These are phyloP conservation scores for Melanargia galathea DNA, from an alignment of 2,888 invertebrate species.

Conservation along the genomic window DNA sequence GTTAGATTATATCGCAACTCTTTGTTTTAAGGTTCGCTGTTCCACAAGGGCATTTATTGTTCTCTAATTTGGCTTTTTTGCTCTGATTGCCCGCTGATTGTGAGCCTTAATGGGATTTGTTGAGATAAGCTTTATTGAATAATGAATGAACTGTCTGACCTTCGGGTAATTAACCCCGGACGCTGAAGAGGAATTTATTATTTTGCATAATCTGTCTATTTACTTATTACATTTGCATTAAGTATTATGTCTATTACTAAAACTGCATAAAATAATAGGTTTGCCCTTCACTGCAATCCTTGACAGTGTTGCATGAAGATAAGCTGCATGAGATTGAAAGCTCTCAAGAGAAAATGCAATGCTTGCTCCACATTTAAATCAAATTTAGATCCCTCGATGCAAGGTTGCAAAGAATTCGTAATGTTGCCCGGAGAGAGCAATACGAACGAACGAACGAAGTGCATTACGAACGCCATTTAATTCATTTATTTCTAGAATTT, in stretches of 20 bases:
- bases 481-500: slow-evolving; percentile 1
- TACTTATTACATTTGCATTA: neutral
- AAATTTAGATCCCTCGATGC: neutral
- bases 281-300: no score
- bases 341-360: neutral
- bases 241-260: neutral
- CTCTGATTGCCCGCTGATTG: slow-evolving; percentile 23
- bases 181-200: neutral
- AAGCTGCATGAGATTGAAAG: neutral
- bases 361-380: neutral
- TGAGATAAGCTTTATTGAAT: slow-evolving; percentile 19
- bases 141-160: slow-evolving; percentile 13
- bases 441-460: neutral
- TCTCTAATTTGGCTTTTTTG: slow-evolving; percentile 36
- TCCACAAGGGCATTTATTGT: slow-evolving; percentile 39
- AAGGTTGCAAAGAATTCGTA: neutral
- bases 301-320: no score
- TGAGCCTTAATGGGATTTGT: slow-evolving; percentile 16
- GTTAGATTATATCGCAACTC: slow-evolving; percentile 41
- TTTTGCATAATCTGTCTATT: neutral
- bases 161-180: slow-evolving; percentile 18
- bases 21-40: slow-evolving; percentile 38
- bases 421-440: neutral
- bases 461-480: neutral
- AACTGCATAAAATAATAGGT: neutral